Evolutionary conservation across 2,888 invertebrate species (phyloP), one percentile per base, ranked within the genome.

Genomic region (Harpalus rubripes): DNA sequence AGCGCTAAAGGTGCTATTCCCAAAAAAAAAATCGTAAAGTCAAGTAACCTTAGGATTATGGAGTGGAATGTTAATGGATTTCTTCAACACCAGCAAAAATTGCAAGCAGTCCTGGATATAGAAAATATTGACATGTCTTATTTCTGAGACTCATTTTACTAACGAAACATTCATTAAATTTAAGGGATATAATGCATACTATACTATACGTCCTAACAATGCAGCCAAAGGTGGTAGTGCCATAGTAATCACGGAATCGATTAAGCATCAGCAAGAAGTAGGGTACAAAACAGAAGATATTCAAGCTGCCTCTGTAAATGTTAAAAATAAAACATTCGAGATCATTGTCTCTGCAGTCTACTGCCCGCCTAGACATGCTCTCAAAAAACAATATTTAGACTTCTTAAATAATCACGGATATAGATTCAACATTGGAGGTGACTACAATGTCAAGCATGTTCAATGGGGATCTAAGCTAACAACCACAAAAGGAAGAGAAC

Each of bases 151-250:
- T n/a, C n/a, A n/a, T n/a, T n/a, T n/a, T n/a, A n/a, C n/a, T n/a
- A 87, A 87, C 32, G 74, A 87, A 74, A 86, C 86, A 16, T 86
- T 84, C 44, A 79, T 87, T 52, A 87, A 80, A 86, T 85, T 87
- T 52, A 86, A 85, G 78, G 84, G 85, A 82, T 87, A 85, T 74
- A 86, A 86, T 68, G 74, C 85, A 65, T 86, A 87, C 74, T 85
- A 86, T 68, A 84, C 87, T 32, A 86, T 85, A 58, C 87, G 87
- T 68, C 87, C 85, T 44, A 85, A 86, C 41, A 87, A 86, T 85
- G 72, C 86, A 81, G 86, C 86, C 10, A 87, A 85, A 86, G 86
- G 86, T 26, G 86, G 86, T 44, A 87, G 86, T 86, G 87, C 85
- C 76, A 79, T 87, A 18, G 76, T 86, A 65, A 85, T 87, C 58